Conservation (phyloP, 2,113 vertebrate species). For the Spilogale gracilis region DNA sequence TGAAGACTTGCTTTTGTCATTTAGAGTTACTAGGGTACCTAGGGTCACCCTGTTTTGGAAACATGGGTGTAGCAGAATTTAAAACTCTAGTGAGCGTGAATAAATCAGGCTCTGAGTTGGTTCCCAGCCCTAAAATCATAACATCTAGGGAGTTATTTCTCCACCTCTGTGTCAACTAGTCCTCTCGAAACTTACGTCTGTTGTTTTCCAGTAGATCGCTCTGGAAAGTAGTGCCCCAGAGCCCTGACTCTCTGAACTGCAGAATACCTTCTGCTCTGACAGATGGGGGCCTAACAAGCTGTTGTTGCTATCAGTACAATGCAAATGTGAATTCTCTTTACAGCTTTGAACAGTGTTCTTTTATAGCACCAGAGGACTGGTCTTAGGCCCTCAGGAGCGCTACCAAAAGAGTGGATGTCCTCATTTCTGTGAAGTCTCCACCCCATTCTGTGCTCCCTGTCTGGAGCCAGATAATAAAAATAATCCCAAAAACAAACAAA, state of each 20-base stretch:
- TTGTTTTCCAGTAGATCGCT: not conserved
- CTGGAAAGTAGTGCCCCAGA: conserved; percentile 28
- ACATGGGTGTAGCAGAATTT: not conserved
- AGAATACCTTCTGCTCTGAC: conserved; percentile 67
- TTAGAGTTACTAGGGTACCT: not conserved
- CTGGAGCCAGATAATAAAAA: conserved; percentile 79
- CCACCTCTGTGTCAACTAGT: not conserved
- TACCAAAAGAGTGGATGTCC: conserved; percentile 50
- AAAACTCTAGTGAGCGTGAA: not conserved
- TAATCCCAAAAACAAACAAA: conserved; percentile 79
- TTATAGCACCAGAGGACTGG: conserved; percentile 1
- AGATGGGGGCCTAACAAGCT: conserved; percentile 69
- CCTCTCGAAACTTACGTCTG: not conserved
- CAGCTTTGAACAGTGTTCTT: conserved; percentile 54
- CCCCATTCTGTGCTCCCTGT: conserved; percentile 44
- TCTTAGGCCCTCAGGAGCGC: conserved; percentile 40
- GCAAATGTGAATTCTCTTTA: conserved; percentile 69
- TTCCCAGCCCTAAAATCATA: not conserved
- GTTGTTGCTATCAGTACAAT: conserved; percentile 27
- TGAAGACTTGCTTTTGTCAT: not conserved
- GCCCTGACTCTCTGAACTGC: conserved; percentile 59
- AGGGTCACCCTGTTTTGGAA: not conserved
- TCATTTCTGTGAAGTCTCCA: conserved; percentile 68
- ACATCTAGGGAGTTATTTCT: not conserved
- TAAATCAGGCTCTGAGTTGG: not conserved